Evolutionary conservation across 2,113 vertebrate genomes (phyloP).

Genomic region (Triplophysa siluroides): DNA sequence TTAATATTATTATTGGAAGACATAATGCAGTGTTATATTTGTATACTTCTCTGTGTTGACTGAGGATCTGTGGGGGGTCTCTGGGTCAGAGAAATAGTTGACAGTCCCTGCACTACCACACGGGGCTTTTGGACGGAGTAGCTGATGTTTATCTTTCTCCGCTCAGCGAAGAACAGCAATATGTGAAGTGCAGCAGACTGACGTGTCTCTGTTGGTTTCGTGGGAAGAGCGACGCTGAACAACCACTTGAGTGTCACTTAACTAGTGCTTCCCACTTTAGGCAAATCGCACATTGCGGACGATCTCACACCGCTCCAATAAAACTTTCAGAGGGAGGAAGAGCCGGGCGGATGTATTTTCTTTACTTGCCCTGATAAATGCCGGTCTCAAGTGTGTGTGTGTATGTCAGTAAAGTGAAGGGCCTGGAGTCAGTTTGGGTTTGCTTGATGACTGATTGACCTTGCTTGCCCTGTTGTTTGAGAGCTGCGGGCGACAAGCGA

Average conservation of each 20-base stretch:
- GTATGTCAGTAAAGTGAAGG: slow-evolving; percentile 35
- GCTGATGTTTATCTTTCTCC: slow-evolving; percentile 7
- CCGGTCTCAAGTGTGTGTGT: slow-evolving; percentile 1
- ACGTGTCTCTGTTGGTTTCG: slow-evolving; percentile 4
- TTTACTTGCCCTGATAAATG: slow-evolving; percentile 30
- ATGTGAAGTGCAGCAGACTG: background rate
- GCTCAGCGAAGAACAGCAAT: background rate
- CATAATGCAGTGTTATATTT: no score
- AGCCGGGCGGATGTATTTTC: slow-evolving; percentile 27
- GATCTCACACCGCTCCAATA: slow-evolving; percentile 50
- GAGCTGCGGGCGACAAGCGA: slow-evolving; percentile 37
- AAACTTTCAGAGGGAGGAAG: slow-evolving; percentile 41
- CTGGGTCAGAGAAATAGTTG: no score
- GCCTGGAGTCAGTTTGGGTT: slow-evolving; percentile 36
- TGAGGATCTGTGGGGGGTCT: no score
- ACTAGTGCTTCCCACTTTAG: slow-evolving; percentile 29
- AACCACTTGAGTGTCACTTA: slow-evolving; percentile 33
- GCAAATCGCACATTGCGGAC: slow-evolving; percentile 47
- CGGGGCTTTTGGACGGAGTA: background rate
- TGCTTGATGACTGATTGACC: slow-evolving; percentile 59
- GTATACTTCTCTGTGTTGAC: no score
- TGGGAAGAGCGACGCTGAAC: background rate
- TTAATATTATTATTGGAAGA: no score
- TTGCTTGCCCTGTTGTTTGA: slow-evolving; percentile 46
- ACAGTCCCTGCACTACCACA: background rate